Conservation (phyloP, 2,888 invertebrate species). For the Elmis aenea region DNA sequence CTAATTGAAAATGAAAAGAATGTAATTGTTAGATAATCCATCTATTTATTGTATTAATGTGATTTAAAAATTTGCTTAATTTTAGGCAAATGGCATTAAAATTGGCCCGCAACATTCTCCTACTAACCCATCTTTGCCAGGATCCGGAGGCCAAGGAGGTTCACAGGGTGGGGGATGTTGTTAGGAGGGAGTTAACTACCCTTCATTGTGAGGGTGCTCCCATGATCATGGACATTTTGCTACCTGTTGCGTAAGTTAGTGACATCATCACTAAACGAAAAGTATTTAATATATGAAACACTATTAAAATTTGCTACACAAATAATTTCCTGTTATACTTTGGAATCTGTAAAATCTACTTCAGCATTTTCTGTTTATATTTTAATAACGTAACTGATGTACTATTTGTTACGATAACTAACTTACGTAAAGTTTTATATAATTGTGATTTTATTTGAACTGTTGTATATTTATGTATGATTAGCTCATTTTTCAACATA, state of each 20-base stretch:
- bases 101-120: constrained; percentile 98
- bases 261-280: constrained; percentile 7
- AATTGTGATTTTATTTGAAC: constrained; percentile 31
- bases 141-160: constrained; percentile 74
- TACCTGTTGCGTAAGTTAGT: constrained; percentile 19
- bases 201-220: constrained; percentile 10
- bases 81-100: constrained; percentile 98
- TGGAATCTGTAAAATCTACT: too few species aligned
- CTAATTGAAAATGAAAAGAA: too few species aligned
- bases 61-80: constrained; percentile 31
- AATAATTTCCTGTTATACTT: too few species aligned
- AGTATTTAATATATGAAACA: too few species aligned
- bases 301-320: too few species aligned
- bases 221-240: constrained; percentile 7
- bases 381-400: too few species aligned
- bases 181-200: constrained; percentile 51
- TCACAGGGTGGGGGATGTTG: constrained; percentile 89
- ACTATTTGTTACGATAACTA: too few species aligned
- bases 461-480: constrained; percentile 29
- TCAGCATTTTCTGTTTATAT: too few species aligned
- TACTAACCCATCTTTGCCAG: constrained; percentile 73
- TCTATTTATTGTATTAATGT: constrained; percentile 1
- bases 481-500: constrained; percentile 17
- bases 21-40: not conserved
- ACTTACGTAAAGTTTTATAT: constrained; percentile 28